Evolutionary conservation across 2,888 invertebrate genomes (phyloP).

Genomic region (Acleris cristana): DNA sequence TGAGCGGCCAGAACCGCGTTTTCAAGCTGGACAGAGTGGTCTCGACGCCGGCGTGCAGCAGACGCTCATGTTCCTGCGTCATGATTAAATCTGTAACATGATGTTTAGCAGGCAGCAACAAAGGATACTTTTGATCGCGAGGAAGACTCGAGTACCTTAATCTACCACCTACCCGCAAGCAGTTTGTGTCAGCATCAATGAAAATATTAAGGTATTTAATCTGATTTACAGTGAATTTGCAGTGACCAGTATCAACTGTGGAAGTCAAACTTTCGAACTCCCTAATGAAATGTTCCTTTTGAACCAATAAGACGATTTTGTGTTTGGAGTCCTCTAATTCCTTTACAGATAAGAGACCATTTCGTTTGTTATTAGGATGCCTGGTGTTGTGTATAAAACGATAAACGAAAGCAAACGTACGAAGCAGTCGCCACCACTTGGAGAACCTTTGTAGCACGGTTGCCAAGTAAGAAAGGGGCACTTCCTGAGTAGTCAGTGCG

Average conservation of each 20-base stretch:
- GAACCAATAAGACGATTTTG: neutral
- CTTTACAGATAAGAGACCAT: neutral
- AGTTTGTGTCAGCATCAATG: no score
- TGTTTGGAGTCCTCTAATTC: neutral
- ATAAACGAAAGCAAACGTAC: no score
- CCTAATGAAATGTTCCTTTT: neutral
- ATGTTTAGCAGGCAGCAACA: conserved; percentile 2
- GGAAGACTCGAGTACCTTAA: neutral
- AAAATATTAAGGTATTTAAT: no score
- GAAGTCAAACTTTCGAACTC: neutral
- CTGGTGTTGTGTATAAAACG: no score
- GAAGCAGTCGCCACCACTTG: no score
- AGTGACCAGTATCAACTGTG: no score
- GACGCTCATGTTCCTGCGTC: conserved; percentile 8
- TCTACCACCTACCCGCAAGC: conserved; percentile 10
- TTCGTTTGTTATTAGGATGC: neutral
- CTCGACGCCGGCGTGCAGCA: no score
- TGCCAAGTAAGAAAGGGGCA: no score
- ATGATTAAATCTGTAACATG: conserved; percentile 3
- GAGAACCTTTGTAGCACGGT: no score
- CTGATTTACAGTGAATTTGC: no score
- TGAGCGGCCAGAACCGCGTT: conserved; percentile 5
- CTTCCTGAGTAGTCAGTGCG: no score
- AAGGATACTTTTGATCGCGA: neutral
- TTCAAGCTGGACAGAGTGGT: conserved; percentile 6